These are phyloP conservation scores for Dexiosoma caninum DNA, from an alignment of 2,888 invertebrate genomes.

Conservation along the genomic window DNA sequence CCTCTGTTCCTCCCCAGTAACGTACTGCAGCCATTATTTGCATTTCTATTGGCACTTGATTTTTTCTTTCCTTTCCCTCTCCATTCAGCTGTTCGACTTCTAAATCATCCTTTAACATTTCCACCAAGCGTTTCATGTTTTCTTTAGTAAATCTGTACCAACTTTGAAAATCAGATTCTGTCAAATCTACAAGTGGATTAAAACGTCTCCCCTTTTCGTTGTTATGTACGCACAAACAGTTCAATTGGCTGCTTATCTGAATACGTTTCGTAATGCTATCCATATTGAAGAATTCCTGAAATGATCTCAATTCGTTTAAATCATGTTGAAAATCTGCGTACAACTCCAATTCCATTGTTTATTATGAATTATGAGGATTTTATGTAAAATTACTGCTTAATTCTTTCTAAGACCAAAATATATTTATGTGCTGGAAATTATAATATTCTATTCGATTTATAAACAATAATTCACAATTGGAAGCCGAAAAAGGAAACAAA, in stretches of 20 bases:
- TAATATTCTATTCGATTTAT: too few species aligned
- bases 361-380: background rate
- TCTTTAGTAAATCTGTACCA: constrained; percentile 72
- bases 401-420: too few species aligned
- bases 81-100: constrained; percentile 64
- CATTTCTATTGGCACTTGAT: constrained; percentile 72
- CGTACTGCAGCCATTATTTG: constrained; percentile 71
- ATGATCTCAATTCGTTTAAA: constrained; percentile 64
- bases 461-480: constrained; percentile 34
- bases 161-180: constrained; percentile 69
- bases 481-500: constrained; percentile 15
- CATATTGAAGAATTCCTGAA: constrained; percentile 52
- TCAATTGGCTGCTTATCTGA: constrained; percentile 16
- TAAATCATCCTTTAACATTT: constrained; percentile 72
- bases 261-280: constrained; percentile 31
- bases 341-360: constrained; percentile 66
- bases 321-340: constrained; percentile 68
- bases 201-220: constrained; percentile 64
- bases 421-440: too few species aligned
- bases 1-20: constrained; percentile 72
- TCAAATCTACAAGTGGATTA: constrained; percentile 69
- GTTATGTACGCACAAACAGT: constrained; percentile 25
- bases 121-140: constrained; percentile 70
- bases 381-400: too few species aligned
- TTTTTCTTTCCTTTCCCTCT: constrained; percentile 40